Evolutionary conservation across 2,797 vertebrate species (phyloP).

Genomic region (Vespertilio murinus): DNA sequence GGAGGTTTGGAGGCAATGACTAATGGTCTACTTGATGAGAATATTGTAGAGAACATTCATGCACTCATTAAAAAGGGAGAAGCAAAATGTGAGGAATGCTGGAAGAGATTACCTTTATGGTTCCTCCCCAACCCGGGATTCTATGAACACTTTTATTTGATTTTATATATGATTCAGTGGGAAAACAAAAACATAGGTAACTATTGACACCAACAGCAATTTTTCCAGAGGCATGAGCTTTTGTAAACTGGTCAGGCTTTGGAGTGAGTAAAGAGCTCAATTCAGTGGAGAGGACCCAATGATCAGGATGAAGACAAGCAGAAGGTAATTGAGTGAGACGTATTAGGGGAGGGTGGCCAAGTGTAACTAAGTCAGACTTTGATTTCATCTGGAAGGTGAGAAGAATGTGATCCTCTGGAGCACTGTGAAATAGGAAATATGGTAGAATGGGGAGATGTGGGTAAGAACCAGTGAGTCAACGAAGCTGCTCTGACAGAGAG

Average conservation of each 20-base stretch:
- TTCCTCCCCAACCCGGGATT: neutral
- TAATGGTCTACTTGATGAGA: slow-evolving; percentile 26
- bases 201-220: neutral
- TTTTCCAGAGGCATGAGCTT: neutral
- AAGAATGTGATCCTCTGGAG: neutral
- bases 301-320: slow-evolving; percentile 21
- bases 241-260: slow-evolving; percentile 9
- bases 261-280: neutral
- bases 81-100: neutral
- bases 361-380: neutral
- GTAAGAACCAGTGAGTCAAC: neutral
- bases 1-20: slow-evolving; percentile 16
- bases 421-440: neutral
- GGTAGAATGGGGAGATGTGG: neutral
- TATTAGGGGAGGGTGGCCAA: neutral
- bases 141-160: neutral
- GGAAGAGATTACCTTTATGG: neutral
- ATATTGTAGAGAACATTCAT: neutral
- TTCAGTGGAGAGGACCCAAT: neutral
- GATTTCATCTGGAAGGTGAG: neutral
- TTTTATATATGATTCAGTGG: slow-evolving; percentile 22
- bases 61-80: neutral
- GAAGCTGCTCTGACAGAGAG: neutral
- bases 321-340: neutral
- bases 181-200: neutral